Conservation (phyloP, 2,888 invertebrate species). For the Liodrosophila aerea region DNA sequence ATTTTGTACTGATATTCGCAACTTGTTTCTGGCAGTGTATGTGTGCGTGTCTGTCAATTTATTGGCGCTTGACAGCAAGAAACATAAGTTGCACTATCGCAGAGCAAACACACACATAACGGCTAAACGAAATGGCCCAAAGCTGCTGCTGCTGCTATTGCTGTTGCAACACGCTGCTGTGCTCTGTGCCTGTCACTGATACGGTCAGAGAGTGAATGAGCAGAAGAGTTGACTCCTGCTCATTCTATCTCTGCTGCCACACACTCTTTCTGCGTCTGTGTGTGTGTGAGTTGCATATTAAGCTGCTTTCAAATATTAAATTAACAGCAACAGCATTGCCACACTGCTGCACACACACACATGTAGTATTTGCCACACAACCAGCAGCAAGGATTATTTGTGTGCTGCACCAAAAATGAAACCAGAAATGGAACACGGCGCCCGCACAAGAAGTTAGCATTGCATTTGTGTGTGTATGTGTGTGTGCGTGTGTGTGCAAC, state of each 20-base stretch:
- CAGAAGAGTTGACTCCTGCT: neutral
- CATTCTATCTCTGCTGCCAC: conserved; percentile 1
- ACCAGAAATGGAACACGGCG: conserved; percentile 32
- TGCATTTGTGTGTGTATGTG: conserved; percentile 6
- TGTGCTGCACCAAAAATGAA: conserved; percentile 43
- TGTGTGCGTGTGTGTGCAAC: conserved; percentile 28
- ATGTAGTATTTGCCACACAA: conserved; percentile 11
- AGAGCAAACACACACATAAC: conserved; percentile 49
- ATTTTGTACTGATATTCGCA: no score
- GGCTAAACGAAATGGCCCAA: conserved; percentile 43
- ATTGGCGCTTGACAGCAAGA: conserved; percentile 61
- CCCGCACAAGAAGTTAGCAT: conserved; percentile 20
- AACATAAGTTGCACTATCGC: conserved; percentile 76
- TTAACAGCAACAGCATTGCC: conserved; percentile 60
- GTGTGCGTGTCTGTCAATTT: conserved; percentile 60
- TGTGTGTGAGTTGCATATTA: conserved; percentile 62
- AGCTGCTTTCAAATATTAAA: conserved; percentile 77
- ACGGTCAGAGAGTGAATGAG: conserved; percentile 22
- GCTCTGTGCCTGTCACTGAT: conserved; percentile 43
- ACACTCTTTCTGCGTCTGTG: conserved; percentile 26
- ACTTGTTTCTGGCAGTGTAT: conserved; percentile 7
- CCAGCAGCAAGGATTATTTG: conserved; percentile 59
- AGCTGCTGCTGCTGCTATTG: conserved; percentile 37
- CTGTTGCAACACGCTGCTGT: conserved; percentile 27
- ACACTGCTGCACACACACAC: conserved; percentile 32